Evolutionary conservation across 2,113 vertebrate genomes (phyloP), one percentile per base, ranked within the genome.

Genomic region (Xyrauchen texanus): DNA sequence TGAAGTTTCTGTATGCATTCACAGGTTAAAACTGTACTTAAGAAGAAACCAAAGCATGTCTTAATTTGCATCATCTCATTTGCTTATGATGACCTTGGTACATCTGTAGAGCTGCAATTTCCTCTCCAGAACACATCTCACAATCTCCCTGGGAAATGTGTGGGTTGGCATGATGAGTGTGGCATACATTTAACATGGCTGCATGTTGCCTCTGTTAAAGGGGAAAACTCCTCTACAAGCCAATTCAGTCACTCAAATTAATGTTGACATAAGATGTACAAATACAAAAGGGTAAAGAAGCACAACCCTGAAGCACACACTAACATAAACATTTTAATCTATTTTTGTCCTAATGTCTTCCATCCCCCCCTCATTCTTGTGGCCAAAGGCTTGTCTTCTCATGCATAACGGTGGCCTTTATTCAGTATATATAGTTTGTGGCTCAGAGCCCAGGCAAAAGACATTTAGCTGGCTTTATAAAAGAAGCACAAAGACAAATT

Each of bases 321-420:
- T 70, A 63, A 45, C 72, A 34, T 13, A 76, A 76, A 80, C 55
- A 57, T 5, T 7, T 16, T 16, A 34, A 15, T 74, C 70, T 80
- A 63, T 81, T 81, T 81, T 57, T 16, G 47, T 76, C 45, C 72
- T 49, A 8, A 42, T 64, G 53, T 77, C 11, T 70, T 44, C 55
- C 63, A 58, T 7, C 61, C 12, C 4, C 75, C 12, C 45, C 34
- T 67, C 53, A 47, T 67, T 57, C 34, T 62, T 69, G 47, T 51
- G 21, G 51, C 46, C 68, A 21, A 44, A 12, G 16, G 46, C 45
- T 47, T 44, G 13, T 46, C 57, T 13, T 79, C 44, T 61, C 5
- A 49, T 57, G 34, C 5, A n/a, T 63, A 60, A 66, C 9, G 45
- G 11, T 47, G 45, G 53, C 49, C 16, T 67, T 34, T 57, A 42